Evolutionary conservation across 2,888 invertebrate genomes (phyloP), one percentile per base, ranked within the genome.

Genomic region (Lapara coniferarum): DNA sequence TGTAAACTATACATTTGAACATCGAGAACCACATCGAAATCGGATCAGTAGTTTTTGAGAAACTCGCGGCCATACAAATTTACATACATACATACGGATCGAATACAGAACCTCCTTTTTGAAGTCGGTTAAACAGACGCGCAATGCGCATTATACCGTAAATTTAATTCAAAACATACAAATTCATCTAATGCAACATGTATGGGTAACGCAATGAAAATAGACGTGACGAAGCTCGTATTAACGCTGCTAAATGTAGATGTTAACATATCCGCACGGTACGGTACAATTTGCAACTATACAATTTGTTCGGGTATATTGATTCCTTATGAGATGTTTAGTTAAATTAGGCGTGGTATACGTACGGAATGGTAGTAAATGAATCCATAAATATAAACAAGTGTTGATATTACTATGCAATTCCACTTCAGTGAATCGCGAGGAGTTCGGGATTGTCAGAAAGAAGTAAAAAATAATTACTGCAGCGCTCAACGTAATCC

Each of bases 401-500:
- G 73, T 58, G 57, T 72, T 71, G 73, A 70, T 67, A 63, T 78
- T 74, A 79, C 69, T 69, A 85, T 85, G 80, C 72, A 80, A 78
- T 85, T 74, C 75, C 66, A 73, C 78, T 88, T 75, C 78, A 91
- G 91, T 82, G 88, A 87, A 77, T 69, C 80, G 66, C 84, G 75
- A 76, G 74, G 76, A 71, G 71, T 79, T 66, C 85, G 78, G 75
- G 85, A 87, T 59, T 81, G 84, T 68, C 84, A 84, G 71, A 85
- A 81, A 75, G 86, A 85, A 67, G 77, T 76, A 70, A 85, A 81
- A 76, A 83, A 78, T 71, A 77, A 80, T 82, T 77, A 77, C 75
- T 78, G 78, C 73, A 81, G 75, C 74, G 85, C 86, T 87, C 88
- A 88, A 81, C 84, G 80, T 75, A 87, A 84, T 77, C 79, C 83